Base-by-base conservation (phyloP, 2,113 vertebrate species). In the Poecilia latipinna region DNA sequence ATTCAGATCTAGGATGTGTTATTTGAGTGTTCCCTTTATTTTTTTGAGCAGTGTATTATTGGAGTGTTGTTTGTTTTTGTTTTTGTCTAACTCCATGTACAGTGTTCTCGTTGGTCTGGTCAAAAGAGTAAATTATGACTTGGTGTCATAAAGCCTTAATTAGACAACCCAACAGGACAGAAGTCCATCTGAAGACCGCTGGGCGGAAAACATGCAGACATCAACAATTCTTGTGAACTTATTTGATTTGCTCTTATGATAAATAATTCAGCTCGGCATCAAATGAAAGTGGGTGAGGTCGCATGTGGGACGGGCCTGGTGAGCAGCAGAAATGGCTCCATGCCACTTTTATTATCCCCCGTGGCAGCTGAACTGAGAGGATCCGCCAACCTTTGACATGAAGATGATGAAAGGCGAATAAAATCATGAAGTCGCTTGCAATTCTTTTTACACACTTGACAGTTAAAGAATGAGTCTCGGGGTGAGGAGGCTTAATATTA, bases 221-320 rank as follows among this genome's bases (percentile, higher is more conserved):
- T 8, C 11, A 17, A 35, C 63, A 70, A 74, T 65, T 75, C 42
- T 42, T 42, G n/a, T 70, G 17, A 51, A 81, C 42, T 44, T 10
- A 4, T 80, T 79, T 82, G 48, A 72, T 83, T 86, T 6, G 5
- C 28, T 63, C 64, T 61, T 74, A 64, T 76, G 69, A 65, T 69
- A 86, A 94, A 95, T 93, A 93, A 94, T 89, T 93, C 89, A 93
- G 86, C 77, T 66, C 33, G 78, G 82, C 87, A 68, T 85, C 61
- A 80, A 79, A 88, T 88, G 88, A 75, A 83, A 61, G 83, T 84
- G 6, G 33, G 7, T 70, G 32, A 39, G 44, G 66, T 33, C 0
- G 51, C 33, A 26, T 66, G 32, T 71, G 64, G 76, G 73, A 68
- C 22, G 24, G 2, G 4, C 60, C 71, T 33, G 35, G n/a, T 29